Evolutionary conservation across 2,888 invertebrate species (phyloP).

Genomic region (Hypomecis atomaria): DNA sequence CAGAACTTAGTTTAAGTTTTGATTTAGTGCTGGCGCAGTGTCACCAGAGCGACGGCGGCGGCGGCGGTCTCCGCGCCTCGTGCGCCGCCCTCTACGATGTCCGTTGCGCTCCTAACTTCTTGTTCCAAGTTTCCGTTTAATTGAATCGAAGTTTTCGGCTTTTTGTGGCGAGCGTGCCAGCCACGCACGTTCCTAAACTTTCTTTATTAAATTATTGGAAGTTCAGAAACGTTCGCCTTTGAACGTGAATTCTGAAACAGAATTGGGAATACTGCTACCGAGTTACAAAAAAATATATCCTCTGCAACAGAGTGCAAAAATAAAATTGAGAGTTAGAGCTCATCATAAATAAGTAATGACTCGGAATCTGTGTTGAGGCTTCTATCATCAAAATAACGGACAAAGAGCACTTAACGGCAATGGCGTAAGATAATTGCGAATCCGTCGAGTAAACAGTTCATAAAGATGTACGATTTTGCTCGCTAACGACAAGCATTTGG

Average conservation of each 20-base stretch:
- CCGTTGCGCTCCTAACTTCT: conserved; percentile 73
- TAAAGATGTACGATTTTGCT: conserved; percentile 75
- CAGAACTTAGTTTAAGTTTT: conserved; percentile 52
- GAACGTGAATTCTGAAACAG: conserved; percentile 74
- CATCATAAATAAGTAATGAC: conserved; percentile 47
- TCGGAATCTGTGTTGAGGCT: conserved; percentile 36
- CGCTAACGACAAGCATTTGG: conserved; percentile 72
- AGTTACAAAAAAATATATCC: conserved; percentile 66
- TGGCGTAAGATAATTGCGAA: conserved; percentile 61
- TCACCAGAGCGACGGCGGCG: conserved; percentile 30
- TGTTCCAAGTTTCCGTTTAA: conserved; percentile 80
- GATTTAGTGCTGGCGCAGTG: conserved; percentile 58
- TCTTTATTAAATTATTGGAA: conserved; percentile 84
- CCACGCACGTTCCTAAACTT: conserved; percentile 83
- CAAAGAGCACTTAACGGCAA: conserved; percentile 56
- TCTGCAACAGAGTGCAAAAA: conserved; percentile 46
- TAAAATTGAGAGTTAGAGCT: conserved; percentile 45
- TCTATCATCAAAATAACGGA: conserved; percentile 46
- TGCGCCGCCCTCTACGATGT: conserved; percentile 55
- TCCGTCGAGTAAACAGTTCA: conserved; percentile 72
- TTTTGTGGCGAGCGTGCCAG: conserved; percentile 81
- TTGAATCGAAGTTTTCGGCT: conserved; percentile 84
- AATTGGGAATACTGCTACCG: conserved; percentile 73
- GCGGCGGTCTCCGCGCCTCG: conserved; percentile 39
- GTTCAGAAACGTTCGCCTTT: conserved; percentile 82